Base-by-base conservation (phyloP, 2,113 vertebrate genomes). In the Turnix velox region DNA sequence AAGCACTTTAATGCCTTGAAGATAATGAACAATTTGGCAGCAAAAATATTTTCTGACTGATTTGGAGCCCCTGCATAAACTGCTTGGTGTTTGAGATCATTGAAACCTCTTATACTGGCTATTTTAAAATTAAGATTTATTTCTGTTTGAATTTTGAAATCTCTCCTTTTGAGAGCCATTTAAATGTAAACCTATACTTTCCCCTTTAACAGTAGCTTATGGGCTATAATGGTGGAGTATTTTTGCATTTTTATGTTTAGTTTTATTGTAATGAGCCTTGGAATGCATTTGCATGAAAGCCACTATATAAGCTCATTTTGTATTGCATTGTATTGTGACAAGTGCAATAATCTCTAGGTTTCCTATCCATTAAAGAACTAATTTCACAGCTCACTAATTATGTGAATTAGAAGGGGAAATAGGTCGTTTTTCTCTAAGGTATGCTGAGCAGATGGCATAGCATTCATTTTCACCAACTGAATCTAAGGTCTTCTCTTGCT, bases 351-450 rank as follows among this genome's bases (percentile, higher is more conserved):
- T 97, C 97, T 96, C 88, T 94, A 96, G 93, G 96, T 97, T 97
- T 97, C 91, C 95, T 96, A 89, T 96, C 97, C 96, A 96, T 96
- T 97, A 97, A 95, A 96, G 93, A 98, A 97, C 96, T 98, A 96
- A 98, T 98, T 98, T 98, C 97, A 97, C 95, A 97, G 97, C 94
- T 97, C 96, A 96, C 96, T 97, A 97, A 98, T 98, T 98, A 95
- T 31, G 82, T 96, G 95, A 96, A 96, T 96, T 94, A 96, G 95
- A 91, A 97, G 86, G 88, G 81, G 72, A 97, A 97, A 96, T 94
- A 96, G 71, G 92, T 95, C 92, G 58, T 90, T 97, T 97, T 95
- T 95, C 96, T 97, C 90, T 73, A 92, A 97, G 92, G 77, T 93
- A 88, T 96, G 68, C 75, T 91, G 96, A 96, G 89, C 96, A 97